Percentiles rank a stretch among this genome's conserved stretches.
Evolutionary conservation across 2,113 vertebrate species (phyloP).

Genomic region (Hydrochoerus hydrochaeris): DNA sequence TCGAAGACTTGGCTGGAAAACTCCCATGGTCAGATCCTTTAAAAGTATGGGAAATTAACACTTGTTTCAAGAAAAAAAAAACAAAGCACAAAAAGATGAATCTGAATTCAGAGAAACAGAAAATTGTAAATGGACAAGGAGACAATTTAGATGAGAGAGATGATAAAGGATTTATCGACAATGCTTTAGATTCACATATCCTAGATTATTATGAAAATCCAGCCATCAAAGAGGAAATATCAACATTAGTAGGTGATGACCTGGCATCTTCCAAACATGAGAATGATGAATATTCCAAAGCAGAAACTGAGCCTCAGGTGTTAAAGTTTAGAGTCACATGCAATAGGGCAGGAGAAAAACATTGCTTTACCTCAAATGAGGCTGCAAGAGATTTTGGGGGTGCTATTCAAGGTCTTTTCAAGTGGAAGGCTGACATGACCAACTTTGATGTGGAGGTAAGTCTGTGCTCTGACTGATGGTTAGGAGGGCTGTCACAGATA

Average conservation of each 20-base stretch:
- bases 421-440: constrained; percentile 99
- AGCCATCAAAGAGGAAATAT: constrained; percentile 47
- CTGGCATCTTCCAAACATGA: constrained; percentile 39
- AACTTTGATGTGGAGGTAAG: constrained; percentile 99
- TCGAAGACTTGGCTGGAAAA: constrained; percentile 91
- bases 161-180: neutral
- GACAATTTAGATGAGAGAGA: constrained; percentile 59
- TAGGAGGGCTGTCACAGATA: neutral
- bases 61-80: constrained; percentile 94
- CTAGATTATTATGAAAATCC: constrained; percentile 61
- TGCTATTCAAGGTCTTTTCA: constrained; percentile 95
- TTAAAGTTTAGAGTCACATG: constrained; percentile 96
- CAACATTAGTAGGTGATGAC: constrained; percentile 57
- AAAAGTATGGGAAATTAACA: constrained; percentile 95
- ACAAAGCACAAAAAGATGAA: constrained; percentile 87
- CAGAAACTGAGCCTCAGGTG: constrained; percentile 74
- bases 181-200: constrained; percentile 34
- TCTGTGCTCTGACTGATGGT: constrained; percentile 65
- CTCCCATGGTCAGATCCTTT: constrained; percentile 93
- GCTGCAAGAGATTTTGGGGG: constrained; percentile 97
- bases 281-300: constrained; percentile 23
- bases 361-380: constrained; percentile 96
- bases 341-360: constrained; percentile 95
- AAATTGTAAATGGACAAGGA: constrained; percentile 61
- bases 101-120: constrained; percentile 75